Evolutionary conservation across 2,797 vertebrate genomes (phyloP).

Genomic region (Lutjanus campechanus): DNA sequence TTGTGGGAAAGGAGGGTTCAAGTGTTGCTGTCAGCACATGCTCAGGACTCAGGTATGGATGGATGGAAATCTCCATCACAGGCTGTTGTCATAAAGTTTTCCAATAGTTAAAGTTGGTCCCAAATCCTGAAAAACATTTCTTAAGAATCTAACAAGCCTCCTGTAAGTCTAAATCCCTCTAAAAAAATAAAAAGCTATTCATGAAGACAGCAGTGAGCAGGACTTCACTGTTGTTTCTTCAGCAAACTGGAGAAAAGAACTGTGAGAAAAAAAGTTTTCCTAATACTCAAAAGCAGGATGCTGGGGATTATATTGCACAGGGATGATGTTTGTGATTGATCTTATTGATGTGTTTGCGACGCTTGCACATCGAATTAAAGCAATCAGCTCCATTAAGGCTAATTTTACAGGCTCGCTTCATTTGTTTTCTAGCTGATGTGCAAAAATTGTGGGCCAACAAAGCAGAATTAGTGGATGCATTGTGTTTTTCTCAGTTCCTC

Average conservation of each 20-base stretch:
- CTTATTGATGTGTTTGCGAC: background rate
- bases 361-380: background rate
- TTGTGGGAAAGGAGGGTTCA: conserved; percentile 86
- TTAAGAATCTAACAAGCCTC: conserved; percentile 7
- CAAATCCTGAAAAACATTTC: conserved; percentile 4
- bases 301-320: conserved; percentile 10
- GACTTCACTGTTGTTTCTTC: conserved; percentile 14
- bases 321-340: conserved; percentile 23
- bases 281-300: background rate
- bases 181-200: background rate
- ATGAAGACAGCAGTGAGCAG: conserved; percentile 1
- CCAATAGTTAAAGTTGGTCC: conserved; percentile 22
- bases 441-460: conserved; percentile 15
- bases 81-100: conserved; percentile 1
- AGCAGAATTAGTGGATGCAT: background rate
- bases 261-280: background rate
- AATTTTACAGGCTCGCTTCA: conserved; percentile 6
- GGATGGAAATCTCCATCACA: conserved; percentile 13
- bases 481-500: background rate
- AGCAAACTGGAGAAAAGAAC: background rate
- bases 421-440: conserved; percentile 18
- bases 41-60: conserved; percentile 93
- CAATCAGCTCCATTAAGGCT: conserved; percentile 1
- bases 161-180: conserved; percentile 12
- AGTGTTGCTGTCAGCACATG: conserved; percentile 92